A percentile compares a stretch with the other conserved stretches of the same genome.
These are phyloP conservation scores for Steatornis caripensis DNA, from an alignment of 2,113 vertebrate genomes.

Conservation along the genomic window DNA sequence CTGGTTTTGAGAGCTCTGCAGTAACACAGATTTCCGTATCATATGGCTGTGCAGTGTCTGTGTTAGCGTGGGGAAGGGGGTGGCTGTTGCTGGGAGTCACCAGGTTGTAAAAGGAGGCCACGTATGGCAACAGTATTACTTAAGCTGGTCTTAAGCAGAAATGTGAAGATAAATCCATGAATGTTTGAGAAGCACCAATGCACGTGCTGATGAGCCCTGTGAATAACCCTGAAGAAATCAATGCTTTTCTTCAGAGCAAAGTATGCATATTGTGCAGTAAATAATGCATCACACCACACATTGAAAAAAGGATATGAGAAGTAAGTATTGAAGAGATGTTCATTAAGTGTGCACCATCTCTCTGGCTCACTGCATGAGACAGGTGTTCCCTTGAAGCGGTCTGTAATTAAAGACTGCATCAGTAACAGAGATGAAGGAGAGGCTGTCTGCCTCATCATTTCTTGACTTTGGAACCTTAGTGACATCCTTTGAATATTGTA, in stretches of 20 bases:
- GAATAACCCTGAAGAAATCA: background rate
- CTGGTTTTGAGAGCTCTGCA: background rate
- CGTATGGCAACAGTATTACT: background rate
- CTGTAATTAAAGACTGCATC: constrained; percentile 30
- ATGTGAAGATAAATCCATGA: background rate
- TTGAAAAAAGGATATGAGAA: background rate
- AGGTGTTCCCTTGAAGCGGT: constrained; percentile 45
- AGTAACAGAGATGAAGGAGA: background rate
- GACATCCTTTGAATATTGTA: background rate
- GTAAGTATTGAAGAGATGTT: background rate
- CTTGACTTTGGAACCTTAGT: background rate
- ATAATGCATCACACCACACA: background rate
- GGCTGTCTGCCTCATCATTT: background rate
- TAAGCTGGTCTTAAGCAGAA: background rate
- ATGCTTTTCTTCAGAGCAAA: background rate
- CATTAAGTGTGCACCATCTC: background rate
- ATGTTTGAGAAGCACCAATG: background rate
- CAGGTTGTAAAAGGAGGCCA: background rate
- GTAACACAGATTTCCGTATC: background rate
- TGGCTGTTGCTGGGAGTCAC: background rate
- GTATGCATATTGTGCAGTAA: background rate
- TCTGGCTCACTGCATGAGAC: background rate
- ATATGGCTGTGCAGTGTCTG: background rate
- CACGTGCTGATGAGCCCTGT: background rate
- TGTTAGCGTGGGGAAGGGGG: background rate